Conservation (phyloP, 1,140 invertebrate genomes). For the Drosophila sulfurigaster region DNA sequence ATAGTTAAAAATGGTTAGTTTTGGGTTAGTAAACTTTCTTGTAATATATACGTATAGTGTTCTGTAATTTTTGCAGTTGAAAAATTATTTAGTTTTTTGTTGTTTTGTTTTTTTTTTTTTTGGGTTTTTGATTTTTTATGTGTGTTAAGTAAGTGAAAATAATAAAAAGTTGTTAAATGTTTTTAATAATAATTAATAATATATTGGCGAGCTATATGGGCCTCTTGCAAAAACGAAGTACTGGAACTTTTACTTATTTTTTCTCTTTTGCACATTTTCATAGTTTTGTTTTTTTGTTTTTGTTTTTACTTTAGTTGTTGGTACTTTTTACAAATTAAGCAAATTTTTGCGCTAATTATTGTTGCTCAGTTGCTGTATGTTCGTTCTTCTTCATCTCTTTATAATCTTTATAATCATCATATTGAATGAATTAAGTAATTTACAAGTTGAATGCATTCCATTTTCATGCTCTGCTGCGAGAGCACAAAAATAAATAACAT, state of each 20-base stretch:
- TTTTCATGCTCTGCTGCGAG: slow-evolving; percentile 23
- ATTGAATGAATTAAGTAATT: slow-evolving; percentile 57
- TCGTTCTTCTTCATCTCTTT: slow-evolving; percentile 35
- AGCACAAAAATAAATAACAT: slow-evolving; percentile 64
- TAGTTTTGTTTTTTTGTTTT: slow-evolving; percentile 45
- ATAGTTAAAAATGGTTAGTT: slow-evolving; percentile 67
- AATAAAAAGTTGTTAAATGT: slow-evolving; percentile 78
- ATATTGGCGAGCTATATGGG: slow-evolving; percentile 86
- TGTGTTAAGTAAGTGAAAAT: slow-evolving; percentile 63
- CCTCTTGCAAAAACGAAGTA: slow-evolving; percentile 86
- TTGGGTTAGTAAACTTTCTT: slow-evolving; percentile 66
- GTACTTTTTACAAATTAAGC: slow-evolving; percentile 83
- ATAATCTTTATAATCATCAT: slow-evolving; percentile 8
- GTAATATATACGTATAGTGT: slow-evolving; percentile 51
- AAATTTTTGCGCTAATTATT: slow-evolving; percentile 80
- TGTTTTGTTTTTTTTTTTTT: no score
- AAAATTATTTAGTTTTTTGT: slow-evolving; percentile 26
- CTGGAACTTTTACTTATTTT: slow-evolving; percentile 74
- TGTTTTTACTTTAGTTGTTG: slow-evolving; percentile 72
- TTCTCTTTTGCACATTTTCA: slow-evolving; percentile 34
- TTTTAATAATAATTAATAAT: slow-evolving; percentile 80
- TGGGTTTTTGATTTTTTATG: slow-evolving; percentile 50
- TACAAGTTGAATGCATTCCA: slow-evolving; percentile 72
- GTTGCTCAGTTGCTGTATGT: slow-evolving; percentile 78
- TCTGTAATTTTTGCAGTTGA: slow-evolving; percentile 18